These are phyloP conservation scores for Chionoecetes opilio DNA, from an alignment of 1,140 invertebrate genomes.

Conservation along the genomic window DNA sequence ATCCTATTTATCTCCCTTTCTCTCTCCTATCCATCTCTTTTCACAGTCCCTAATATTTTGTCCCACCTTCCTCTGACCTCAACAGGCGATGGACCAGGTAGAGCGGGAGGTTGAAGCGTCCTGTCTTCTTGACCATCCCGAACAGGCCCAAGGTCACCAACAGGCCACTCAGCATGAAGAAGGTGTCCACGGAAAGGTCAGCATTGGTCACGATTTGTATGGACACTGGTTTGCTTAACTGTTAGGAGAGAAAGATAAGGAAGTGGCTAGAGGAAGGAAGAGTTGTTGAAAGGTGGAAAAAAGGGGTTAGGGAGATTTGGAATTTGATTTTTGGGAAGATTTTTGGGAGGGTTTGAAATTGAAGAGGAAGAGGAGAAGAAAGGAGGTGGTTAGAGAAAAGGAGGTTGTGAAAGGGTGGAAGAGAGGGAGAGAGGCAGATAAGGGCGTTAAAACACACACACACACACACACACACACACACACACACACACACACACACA, in stretches of 20 bases:
- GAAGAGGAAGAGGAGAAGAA: not conserved
- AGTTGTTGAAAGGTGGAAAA: not conserved
- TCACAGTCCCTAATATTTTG: not conserved
- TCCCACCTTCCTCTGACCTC: slow-evolving; percentile 42
- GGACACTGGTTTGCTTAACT: slow-evolving; percentile 17
- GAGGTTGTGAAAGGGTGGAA: too few species aligned
- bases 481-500: too few species aligned
- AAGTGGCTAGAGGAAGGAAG: not conserved
- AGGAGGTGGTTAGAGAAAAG: not conserved
- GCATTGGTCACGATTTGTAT: slow-evolving; percentile 64
- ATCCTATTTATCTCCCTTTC: not conserved
- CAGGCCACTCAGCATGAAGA: slow-evolving; percentile 64
- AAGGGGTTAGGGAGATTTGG: not conserved
- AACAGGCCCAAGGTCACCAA: slow-evolving; percentile 50
- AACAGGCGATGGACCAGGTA: slow-evolving; percentile 66
- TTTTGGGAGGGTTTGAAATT: not conserved
- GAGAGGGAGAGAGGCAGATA: slow-evolving; percentile 24
- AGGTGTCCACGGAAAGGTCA: slow-evolving; percentile 69
- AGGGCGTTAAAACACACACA: not conserved
- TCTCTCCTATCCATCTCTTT: not conserved
- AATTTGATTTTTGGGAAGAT: too few species aligned
- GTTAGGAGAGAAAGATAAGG: slow-evolving; percentile 1
- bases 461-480: too few species aligned
- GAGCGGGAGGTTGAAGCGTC: slow-evolving; percentile 46
- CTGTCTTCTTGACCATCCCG: not conserved